Evolutionary conservation across 2,888 invertebrate genomes (phyloP).

Genomic region (Oxyscelio sp.): DNA sequence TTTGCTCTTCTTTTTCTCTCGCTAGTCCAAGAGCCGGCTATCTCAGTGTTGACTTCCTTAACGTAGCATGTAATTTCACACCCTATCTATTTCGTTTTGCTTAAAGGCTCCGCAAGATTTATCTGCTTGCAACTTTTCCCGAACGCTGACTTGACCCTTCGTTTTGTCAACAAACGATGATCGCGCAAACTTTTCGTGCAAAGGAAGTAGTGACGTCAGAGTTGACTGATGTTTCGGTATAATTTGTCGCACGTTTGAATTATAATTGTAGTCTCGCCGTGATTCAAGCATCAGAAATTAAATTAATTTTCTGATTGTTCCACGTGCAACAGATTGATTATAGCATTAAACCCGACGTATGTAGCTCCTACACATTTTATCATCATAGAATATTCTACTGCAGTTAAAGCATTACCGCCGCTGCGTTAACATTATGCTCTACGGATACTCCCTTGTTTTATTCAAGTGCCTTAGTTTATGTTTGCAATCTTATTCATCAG

Average conservation of each 20-base stretch:
- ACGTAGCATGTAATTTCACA: conserved; percentile 74
- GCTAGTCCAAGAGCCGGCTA: conserved; percentile 61
- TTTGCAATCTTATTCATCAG: too few species aligned
- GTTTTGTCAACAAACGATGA: conserved; percentile 57
- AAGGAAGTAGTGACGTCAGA: background rate
- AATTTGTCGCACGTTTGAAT: background rate
- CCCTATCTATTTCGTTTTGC: conserved; percentile 71
- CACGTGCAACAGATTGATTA: conserved; percentile 57
- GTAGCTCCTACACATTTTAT: conserved; percentile 58
- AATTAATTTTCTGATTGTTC: conserved; percentile 58
- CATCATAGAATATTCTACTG: conserved; percentile 60
- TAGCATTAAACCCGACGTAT: conserved; percentile 52
- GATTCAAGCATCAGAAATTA: conserved; percentile 36
- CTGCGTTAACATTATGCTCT: too few species aligned
- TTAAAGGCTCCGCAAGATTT: conserved; percentile 48
- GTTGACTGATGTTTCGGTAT: conserved; percentile 38
- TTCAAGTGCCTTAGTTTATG: too few species aligned
- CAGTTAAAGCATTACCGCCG: conserved; percentile 27
- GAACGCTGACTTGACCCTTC: background rate
- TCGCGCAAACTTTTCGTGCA: conserved; percentile 25
- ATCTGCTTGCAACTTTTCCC: conserved; percentile 32
- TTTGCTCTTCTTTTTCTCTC: conserved; percentile 47
- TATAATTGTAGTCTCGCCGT: conserved; percentile 12
- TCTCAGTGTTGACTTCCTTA: conserved; percentile 68
- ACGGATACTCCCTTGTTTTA: too few species aligned